phyloP scores from a whole-genome alignment of 2,888 invertebrate genomes.

The Nowickia ferox region DNA sequence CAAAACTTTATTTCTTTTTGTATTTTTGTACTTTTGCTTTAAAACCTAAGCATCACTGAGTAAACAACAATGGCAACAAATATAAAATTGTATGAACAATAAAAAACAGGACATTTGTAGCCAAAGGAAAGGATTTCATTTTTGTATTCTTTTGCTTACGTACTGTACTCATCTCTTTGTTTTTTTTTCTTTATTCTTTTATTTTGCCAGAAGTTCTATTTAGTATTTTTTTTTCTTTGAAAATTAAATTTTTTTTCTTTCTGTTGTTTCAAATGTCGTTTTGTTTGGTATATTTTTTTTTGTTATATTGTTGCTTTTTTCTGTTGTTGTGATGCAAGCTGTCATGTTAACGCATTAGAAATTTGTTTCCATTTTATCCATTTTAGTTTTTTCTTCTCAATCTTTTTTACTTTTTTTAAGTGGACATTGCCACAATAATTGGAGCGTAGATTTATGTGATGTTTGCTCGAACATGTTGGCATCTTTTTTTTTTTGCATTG shows the following conservation, averaged over 20 bases:
- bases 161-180: slow-evolving; percentile 48
- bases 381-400: slow-evolving; percentile 27
- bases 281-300: slow-evolving; percentile 63
- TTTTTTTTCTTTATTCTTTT: slow-evolving; percentile 2
- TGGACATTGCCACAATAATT: slow-evolving; percentile 71
- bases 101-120: slow-evolving; percentile 72
- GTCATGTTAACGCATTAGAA: slow-evolving; percentile 73
- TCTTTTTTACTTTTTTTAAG: slow-evolving; percentile 52
- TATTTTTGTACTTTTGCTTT: slow-evolving; percentile 34
- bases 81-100: slow-evolving; percentile 66
- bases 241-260: slow-evolving; percentile 31
- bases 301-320: slow-evolving; percentile 31
- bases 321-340: slow-evolving; percentile 69
- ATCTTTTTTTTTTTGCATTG: slow-evolving; percentile 35
- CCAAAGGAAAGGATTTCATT: slow-evolving; percentile 71
- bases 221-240: slow-evolving; percentile 25
- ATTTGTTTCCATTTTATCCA: slow-evolving; percentile 63
- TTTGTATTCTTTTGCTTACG: slow-evolving; percentile 65
- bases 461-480: slow-evolving; percentile 51
- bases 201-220: slow-evolving; percentile 42
- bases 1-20: slow-evolving; percentile 51
- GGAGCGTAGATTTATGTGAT: slow-evolving; percentile 69
- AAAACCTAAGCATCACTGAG: slow-evolving; percentile 60
- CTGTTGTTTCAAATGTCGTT: slow-evolving; percentile 58
- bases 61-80: slow-evolving; percentile 64